phyloP scores from a whole-genome alignment of 1,140 invertebrate genomes.

The Harlomillsia oculata region DNA sequence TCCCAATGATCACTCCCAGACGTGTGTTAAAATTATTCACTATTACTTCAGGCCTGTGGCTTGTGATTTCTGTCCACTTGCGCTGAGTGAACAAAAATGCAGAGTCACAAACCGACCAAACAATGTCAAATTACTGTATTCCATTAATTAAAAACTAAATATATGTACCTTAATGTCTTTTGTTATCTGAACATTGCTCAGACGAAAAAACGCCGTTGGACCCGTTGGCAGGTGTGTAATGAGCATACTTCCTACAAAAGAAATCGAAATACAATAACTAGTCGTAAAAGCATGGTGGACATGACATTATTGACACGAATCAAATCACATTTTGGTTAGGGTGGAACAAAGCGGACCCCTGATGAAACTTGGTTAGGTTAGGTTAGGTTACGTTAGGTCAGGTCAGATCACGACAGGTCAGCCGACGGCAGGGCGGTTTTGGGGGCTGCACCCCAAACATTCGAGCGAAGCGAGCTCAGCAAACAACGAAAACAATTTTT shows the following conservation, averaged over 20 bases:
- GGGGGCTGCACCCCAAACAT: no score
- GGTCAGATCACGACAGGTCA: no score
- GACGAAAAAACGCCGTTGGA: conserved; percentile 80
- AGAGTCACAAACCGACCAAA: not conserved
- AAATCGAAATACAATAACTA: conserved; percentile 2
- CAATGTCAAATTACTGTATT: not conserved
- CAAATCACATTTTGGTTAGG: no score
- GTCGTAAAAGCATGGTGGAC: no score
- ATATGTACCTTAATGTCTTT: conserved; percentile 52
- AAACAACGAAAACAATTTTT: no score
- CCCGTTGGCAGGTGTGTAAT: conserved; percentile 90
- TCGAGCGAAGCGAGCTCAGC: no score
- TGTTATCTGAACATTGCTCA: conserved; percentile 69
- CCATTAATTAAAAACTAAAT: not conserved
- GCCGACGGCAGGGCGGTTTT: no score
- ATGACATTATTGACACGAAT: no score
- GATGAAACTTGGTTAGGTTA: no score
- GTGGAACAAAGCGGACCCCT: no score
- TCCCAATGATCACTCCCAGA: conserved; percentile 74
- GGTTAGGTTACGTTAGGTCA: no score
- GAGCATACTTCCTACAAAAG: conserved; percentile 62
- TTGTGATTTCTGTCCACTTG: conserved; percentile 65
- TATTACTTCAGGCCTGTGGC: conserved; percentile 86
- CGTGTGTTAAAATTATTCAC: conserved; percentile 93
- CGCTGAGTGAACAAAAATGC: conserved; percentile 42